Evolutionary conservation across 2,888 invertebrate species (phyloP), one percentile per base, ranked within the genome.

Genomic region (Siphonodentalium dalli): DNA sequence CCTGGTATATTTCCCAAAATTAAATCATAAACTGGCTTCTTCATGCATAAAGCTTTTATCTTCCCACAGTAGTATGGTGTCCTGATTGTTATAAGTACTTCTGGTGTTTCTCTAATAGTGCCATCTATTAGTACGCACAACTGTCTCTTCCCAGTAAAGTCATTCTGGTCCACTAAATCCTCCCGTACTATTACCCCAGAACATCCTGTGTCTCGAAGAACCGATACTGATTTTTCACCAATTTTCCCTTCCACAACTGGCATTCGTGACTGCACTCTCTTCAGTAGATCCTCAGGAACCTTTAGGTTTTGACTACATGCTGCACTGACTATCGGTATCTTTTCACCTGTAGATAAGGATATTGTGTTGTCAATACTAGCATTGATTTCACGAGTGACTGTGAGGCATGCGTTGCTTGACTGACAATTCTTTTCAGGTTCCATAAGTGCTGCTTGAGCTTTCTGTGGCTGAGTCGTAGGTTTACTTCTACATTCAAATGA

Each of bases 151-250:
- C 53, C 60, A 18, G 54, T 61, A 1, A 54, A 33, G 15, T 47
- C 42, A 26, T 39, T 28, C 18, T 24, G 23, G 2, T 11, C 15
- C n/a, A 58, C 55, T 15, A 62, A 35, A 9, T 23, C 13, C 24
- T 15, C 21, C 26, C 40, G 52, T 2, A 62, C 50, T 1, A 56
- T 48, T n/a, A 48, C 51, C 1, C 50, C 42, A 44, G 44, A 54
- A 45, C 54, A 59, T 1, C 54, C 58, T 21, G 47, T 58, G 18
- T 61, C 58, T 24, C 61, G 26, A 13, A 61, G 27, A 1, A 54
- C 47, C 15, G 13, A 33, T 11, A 54, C 45, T 2, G 11, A 2
- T 1, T 20, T 11, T 3, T 39, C 8, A 11, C 41, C 51, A 4
- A 60, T 31, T 15, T 24, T 28, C 13, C 59, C 56, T 21, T 44